A percentile compares a stretch with the other conserved stretches of the same genome.
Conservation (phyloP, 2,113 vertebrate genomes). For the Prunella fulvescens region DNA sequence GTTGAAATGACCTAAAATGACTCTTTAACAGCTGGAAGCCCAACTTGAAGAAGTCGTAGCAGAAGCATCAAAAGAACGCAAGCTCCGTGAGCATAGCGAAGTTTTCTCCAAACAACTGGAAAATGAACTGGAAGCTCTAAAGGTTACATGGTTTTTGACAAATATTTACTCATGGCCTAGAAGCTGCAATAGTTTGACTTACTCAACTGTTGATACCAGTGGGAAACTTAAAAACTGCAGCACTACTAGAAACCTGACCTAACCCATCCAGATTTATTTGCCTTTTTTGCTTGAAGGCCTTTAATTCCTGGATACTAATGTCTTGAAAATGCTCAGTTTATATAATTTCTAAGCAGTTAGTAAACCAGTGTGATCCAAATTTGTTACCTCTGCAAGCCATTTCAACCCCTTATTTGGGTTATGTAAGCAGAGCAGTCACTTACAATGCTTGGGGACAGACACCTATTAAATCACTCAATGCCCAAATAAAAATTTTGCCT, state of each 20-base stretch:
- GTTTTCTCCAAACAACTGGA: conserved; percentile 90
- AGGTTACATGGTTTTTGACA: conserved; percentile 72
- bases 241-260: not conserved
- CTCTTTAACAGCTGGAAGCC: conserved; percentile 81
- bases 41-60: conserved; percentile 85
- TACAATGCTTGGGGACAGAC: not conserved
- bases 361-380: not conserved
- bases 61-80: conserved; percentile 91
- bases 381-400: not conserved
- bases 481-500: not conserved
- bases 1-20: not conserved
- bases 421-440: not conserved
- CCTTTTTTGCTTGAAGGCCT: not conserved
- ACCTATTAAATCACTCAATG: not conserved
- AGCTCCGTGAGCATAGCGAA: conserved; percentile 92
- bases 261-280: not conserved
- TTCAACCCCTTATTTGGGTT: not conserved
- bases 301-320: not conserved
- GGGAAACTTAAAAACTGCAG: not conserved
- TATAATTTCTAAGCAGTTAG: not conserved
- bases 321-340: not conserved
- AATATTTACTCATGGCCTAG: not conserved
- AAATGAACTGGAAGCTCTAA: conserved; percentile 86
- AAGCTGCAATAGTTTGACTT: not conserved
- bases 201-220: not conserved